These are phyloP conservation scores for Diploscapter pachys DNA, from an alignment of 1,140 invertebrate genomes.

Conservation along the genomic window DNA sequence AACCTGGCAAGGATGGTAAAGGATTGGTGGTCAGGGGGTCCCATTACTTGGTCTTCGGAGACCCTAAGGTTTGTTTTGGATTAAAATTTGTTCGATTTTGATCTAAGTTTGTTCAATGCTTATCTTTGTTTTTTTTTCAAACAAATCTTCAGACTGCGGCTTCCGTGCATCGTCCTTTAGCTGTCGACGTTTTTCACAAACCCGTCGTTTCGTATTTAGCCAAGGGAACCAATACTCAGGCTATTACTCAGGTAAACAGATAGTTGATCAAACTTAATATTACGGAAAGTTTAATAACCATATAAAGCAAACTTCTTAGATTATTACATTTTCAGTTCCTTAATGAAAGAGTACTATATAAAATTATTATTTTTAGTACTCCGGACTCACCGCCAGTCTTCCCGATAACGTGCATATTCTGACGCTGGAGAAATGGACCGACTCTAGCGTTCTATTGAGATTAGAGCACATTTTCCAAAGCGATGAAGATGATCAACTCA, in stretches of 20 bases:
- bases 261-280: too few species aligned
- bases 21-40: slow-evolving; percentile 77
- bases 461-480: slow-evolving; percentile 82
- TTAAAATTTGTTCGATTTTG: too few species aligned
- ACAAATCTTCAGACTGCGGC: slow-evolving; percentile 4
- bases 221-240: slow-evolving; percentile 20
- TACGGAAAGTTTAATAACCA: slow-evolving; percentile 16
- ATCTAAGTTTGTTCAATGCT: slow-evolving; percentile 13
- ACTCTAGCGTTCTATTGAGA: slow-evolving; percentile 70
- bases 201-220: slow-evolving; percentile 46
- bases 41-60: slow-evolving; percentile 46
- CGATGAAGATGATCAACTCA: slow-evolving; percentile 67
- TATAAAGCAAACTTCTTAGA: background rate
- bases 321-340: slow-evolving; percentile 5
- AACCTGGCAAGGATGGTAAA: slow-evolving; percentile 66
- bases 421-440: slow-evolving; percentile 79
- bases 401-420: slow-evolving; percentile 80
- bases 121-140: slow-evolving; percentile 4
- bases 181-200: slow-evolving; percentile 48
- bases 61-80: too few species aligned
- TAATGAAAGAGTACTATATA: background rate
- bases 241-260: slow-evolving; percentile 5
- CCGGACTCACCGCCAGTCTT: slow-evolving; percentile 60
- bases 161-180: slow-evolving; percentile 23
- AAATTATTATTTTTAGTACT: slow-evolving; percentile 40